These are phyloP conservation scores for Smithornis capensis DNA, from an alignment of 2,113 vertebrate species.

Conservation along the genomic window DNA sequence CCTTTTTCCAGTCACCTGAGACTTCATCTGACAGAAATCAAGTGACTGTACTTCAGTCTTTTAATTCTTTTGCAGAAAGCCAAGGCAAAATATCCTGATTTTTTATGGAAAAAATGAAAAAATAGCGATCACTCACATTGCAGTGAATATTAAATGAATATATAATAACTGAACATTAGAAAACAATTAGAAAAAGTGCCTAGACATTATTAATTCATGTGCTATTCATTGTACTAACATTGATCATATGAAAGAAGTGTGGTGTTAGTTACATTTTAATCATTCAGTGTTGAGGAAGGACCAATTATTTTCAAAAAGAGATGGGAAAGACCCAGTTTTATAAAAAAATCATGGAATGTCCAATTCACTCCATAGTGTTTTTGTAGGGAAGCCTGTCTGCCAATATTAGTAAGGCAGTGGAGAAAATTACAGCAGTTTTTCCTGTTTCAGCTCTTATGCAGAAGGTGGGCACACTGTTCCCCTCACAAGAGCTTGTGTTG, in stretches of 20 bases:
- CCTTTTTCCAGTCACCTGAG: not conserved
- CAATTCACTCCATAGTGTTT: not conserved
- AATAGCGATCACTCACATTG: slow-evolving; percentile 25
- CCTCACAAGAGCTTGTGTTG: not conserved
- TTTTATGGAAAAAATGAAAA: slow-evolving; percentile 28
- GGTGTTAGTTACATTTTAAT: slow-evolving; percentile 64
- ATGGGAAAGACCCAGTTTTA: not conserved
- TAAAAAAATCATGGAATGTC: not conserved
- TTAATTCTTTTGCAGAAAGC: not conserved
- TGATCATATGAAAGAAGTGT: slow-evolving; percentile 60
- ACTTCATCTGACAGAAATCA: not conserved
- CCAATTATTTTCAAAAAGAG: slow-evolving; percentile 51
- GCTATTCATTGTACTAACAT: slow-evolving; percentile 52
- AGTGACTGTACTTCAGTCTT: not conserved
- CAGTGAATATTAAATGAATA: slow-evolving; percentile 46
- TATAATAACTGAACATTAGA: slow-evolving; percentile 61
- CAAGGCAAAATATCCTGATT: not conserved
- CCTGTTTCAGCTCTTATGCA: not conserved
- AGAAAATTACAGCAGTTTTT: not conserved
- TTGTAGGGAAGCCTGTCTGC: not conserved
- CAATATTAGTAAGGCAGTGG: not conserved
- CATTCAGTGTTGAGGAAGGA: slow-evolving; percentile 20
- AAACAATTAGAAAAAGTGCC: slow-evolving; percentile 68
- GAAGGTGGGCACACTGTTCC: accelerated
- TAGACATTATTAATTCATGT: slow-evolving; percentile 64